phyloP scores from a whole-genome alignment of 2,888 invertebrate species.

The Pyrgus malvae region DNA sequence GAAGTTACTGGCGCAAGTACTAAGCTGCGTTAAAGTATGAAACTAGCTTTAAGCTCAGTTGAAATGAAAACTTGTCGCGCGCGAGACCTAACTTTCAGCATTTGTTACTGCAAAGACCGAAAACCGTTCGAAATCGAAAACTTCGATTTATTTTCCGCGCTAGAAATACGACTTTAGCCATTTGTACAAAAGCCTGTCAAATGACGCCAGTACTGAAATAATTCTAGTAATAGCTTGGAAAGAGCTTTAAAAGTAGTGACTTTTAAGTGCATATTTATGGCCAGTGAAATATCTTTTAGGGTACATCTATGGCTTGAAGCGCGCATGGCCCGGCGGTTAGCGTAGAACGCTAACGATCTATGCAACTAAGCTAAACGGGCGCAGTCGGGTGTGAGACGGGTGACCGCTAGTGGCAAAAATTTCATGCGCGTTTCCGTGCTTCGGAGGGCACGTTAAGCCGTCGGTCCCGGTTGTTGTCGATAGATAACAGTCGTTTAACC shows the following conservation, averaged over 20 bases:
- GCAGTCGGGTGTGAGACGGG: no score
- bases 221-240: neutral
- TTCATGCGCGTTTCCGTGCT: no score
- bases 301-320: no score
- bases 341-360: no score
- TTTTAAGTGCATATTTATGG: no score
- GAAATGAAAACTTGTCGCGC: slow-evolving; percentile 55
- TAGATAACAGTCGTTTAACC: no score
- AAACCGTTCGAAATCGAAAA: slow-evolving; percentile 44
- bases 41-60: slow-evolving; percentile 37
- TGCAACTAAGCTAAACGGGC: no score
- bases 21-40: slow-evolving; percentile 21
- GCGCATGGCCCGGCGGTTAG: no score
- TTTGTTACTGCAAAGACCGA: slow-evolving; percentile 49
- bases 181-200: neutral
- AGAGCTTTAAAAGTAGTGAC: neutral
- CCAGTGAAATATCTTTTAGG: no score
- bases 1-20: slow-evolving; percentile 8
- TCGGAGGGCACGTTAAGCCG: no score
- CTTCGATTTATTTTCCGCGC: slow-evolving; percentile 33
- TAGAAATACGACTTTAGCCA: slow-evolving; percentile 2
- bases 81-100: slow-evolving; percentile 47
- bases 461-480: no score
- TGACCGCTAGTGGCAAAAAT: no score
- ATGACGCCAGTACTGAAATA: neutral